These are phyloP conservation scores for Mesorhabditis belari DNA, from an alignment of 2,888 invertebrate species.

Conservation along the genomic window DNA sequence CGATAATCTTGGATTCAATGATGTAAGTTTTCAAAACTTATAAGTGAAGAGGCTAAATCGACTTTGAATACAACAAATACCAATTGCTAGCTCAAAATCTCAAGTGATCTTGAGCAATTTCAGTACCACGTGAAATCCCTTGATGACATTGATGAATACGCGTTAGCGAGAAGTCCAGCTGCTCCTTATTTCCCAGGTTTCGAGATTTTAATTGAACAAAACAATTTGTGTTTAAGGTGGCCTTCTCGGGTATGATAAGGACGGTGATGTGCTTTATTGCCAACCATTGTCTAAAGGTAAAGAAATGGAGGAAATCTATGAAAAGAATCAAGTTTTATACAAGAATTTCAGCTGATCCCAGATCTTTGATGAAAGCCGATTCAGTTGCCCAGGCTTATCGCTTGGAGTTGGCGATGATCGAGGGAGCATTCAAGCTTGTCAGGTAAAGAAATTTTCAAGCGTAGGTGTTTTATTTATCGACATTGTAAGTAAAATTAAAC, in stretches of 20 bases:
- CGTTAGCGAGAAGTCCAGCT: slow-evolving; percentile 23
- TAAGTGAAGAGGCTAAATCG: no score
- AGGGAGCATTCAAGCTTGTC: slow-evolving; percentile 33
- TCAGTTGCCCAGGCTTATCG: slow-evolving; percentile 34
- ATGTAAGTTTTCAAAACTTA: no score
- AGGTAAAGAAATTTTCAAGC: no score
- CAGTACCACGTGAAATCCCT: slow-evolving; percentile 10
- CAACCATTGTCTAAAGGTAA: slow-evolving; percentile 17
- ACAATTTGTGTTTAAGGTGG: slow-evolving; percentile 18
- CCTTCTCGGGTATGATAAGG: slow-evolving; percentile 22
- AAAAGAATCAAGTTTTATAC: no score
- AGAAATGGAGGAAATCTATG: no score
- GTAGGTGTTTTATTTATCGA: no score
- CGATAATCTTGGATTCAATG: slow-evolving; percentile 11
- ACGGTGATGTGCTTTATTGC: slow-evolving; percentile 29
- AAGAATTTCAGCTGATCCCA: slow-evolving; percentile 33
- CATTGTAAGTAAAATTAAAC: no score
- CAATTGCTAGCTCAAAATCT: no score
- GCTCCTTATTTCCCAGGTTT: slow-evolving; percentile 44
- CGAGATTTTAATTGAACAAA: background rate
- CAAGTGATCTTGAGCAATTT: no score
- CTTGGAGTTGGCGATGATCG: slow-evolving; percentile 33
- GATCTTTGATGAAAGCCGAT: slow-evolving; percentile 34
- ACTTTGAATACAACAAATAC: no score
- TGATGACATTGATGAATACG: slow-evolving; percentile 32